Percentiles rank a stretch among this genome's conserved stretches.
These are phyloP conservation scores for Oryctes rhinoceros DNA, from an alignment of 1,140 invertebrate species.

Conservation along the genomic window DNA sequence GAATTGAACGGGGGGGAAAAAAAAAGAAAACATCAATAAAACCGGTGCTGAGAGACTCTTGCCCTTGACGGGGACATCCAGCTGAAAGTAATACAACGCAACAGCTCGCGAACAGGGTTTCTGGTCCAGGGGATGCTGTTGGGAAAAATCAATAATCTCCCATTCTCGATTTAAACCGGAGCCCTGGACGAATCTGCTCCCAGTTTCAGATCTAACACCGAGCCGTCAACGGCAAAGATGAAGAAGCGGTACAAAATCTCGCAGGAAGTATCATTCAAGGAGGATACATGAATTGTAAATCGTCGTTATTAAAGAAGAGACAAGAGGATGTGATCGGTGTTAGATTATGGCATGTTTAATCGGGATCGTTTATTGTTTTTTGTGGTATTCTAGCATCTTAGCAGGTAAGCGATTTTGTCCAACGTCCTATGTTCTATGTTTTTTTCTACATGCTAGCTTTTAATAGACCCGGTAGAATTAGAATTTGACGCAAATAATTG, in stretches of 20 bases:
- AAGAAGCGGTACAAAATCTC: constrained; percentile 13
- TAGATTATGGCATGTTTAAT: constrained; percentile 48
- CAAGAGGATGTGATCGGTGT: not conserved
- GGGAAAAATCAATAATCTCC: constrained; percentile 8
- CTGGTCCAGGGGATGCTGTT: constrained; percentile 26
- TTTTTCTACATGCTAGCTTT: no score
- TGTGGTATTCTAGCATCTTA: constrained; percentile 69
- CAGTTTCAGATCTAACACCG: not conserved
- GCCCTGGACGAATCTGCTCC: not conserved
- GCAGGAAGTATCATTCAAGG: not conserved
- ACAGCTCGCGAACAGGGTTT: not conserved
- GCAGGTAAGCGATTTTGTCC: constrained; percentile 55
- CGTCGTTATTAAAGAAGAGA: not conserved
- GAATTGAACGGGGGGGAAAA: not conserved
- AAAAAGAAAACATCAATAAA: not conserved
- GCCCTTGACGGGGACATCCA: no score
- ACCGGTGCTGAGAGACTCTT: not conserved
- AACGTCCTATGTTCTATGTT: no score
- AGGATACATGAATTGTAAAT: not conserved
- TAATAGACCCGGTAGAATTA: no score
- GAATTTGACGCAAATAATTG: no score
- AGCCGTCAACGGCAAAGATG: not conserved
- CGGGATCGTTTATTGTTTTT: constrained; percentile 64
- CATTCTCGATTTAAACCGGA: not conserved
- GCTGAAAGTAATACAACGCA: no score